These are phyloP conservation scores for Ophioderma brevispina DNA, from an alignment of 35 echinoderm and acorn worm species.

Conservation along the genomic window DNA sequence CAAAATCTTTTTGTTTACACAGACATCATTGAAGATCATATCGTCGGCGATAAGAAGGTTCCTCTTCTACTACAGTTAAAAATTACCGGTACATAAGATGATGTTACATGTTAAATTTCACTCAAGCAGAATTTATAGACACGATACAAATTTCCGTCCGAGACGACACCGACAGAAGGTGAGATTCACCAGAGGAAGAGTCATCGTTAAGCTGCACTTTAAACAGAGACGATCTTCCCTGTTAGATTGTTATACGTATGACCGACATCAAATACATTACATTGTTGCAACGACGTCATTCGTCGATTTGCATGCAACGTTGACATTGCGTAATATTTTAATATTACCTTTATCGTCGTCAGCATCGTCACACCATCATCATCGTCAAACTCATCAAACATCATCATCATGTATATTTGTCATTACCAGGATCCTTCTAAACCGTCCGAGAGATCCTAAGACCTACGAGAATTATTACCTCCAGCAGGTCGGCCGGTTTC, in stretches of 20 bases:
- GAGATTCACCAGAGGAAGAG: constrained; percentile 43
- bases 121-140: constrained; percentile 62
- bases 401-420: too few species aligned
- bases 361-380: background rate
- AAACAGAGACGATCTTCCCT: constrained; percentile 14
- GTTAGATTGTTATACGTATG: constrained; percentile 15
- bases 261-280: too few species aligned
- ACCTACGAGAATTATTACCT: constrained; percentile 29
- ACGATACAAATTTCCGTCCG: constrained; percentile 68
- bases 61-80: constrained; percentile 38
- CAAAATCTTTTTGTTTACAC: constrained; percentile 47
- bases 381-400: background rate
- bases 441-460: background rate
- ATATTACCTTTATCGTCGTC: background rate
- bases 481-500: constrained; percentile 18
- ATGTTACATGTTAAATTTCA: constrained; percentile 51
- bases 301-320: background rate
- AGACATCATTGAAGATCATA: constrained; percentile 55
- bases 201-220: constrained; percentile 71
- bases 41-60: constrained; percentile 49
- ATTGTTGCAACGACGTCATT: background rate
- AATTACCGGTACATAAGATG: constrained; percentile 16
- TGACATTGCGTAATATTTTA: background rate
- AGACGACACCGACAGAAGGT: constrained; percentile 21
- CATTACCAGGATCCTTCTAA: background rate